phyloP scores from a whole-genome alignment of 2,888 invertebrate genomes.

The Tipula confusa region DNA sequence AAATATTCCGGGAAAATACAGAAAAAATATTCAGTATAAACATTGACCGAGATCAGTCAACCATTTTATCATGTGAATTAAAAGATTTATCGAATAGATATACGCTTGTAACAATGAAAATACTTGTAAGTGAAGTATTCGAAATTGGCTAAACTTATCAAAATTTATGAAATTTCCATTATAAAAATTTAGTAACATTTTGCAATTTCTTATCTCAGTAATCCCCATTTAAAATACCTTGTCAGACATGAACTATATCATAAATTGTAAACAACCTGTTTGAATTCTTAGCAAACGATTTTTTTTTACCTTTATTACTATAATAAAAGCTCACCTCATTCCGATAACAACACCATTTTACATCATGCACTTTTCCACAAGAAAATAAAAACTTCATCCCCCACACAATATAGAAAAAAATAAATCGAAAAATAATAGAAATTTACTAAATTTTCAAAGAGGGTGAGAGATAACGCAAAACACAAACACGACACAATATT shows the following conservation, averaged over 20 bases:
- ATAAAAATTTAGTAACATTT: background rate
- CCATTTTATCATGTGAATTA: background rate
- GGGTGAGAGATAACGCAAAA: background rate
- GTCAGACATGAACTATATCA: background rate
- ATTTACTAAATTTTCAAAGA: background rate
- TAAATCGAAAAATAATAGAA: background rate
- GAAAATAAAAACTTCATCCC: background rate
- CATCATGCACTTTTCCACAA: background rate
- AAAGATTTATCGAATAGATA: background rate
- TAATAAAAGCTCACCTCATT: background rate
- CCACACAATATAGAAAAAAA: background rate
- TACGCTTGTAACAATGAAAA: background rate
- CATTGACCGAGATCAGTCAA: slow-evolving; percentile 20
- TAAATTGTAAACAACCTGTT: background rate
- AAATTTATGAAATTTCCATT: background rate
- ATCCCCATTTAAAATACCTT: background rate
- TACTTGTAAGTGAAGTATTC: background rate
- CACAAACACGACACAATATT: background rate
- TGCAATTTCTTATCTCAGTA: background rate
- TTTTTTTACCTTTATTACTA: background rate
- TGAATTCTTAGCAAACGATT: background rate
- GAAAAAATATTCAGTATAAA: background rate
- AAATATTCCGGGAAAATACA: background rate
- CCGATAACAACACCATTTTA: background rate
- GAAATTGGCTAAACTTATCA: background rate